phyloP scores from a whole-genome alignment of 2,888 invertebrate genomes.

The Cephus spinipes region DNA sequence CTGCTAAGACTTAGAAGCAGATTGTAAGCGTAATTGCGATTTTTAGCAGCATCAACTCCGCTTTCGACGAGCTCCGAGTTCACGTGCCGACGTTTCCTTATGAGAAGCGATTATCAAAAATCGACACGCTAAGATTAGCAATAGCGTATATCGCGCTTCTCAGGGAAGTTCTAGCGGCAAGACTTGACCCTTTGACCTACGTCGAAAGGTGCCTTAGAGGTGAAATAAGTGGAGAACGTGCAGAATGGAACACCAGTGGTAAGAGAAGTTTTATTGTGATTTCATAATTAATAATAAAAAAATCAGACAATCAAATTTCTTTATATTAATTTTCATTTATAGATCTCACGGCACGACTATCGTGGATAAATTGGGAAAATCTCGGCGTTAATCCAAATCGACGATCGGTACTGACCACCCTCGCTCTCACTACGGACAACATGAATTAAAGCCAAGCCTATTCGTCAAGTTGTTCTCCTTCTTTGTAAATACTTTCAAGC shows the following conservation, averaged over 20 bases:
- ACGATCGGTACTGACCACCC: constrained; percentile 83
- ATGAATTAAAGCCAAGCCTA: constrained; percentile 52
- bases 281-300: constrained; percentile 5
- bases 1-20: constrained; percentile 20
- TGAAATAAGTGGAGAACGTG: constrained; percentile 88
- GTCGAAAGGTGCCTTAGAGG: constrained; percentile 93
- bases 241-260: constrained; percentile 98
- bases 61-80: constrained; percentile 96
- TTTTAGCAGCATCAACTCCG: constrained; percentile 98
- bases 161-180: constrained; percentile 87
- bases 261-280: constrained; percentile 45
- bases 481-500: constrained; percentile 44
- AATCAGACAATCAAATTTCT: constrained; percentile 8
- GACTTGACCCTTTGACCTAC: constrained; percentile 92
- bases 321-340: constrained; percentile 45
- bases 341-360: constrained; percentile 96
- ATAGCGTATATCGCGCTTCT: constrained; percentile 97
- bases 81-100: constrained; percentile 99
- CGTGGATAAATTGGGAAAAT: constrained; percentile 99
- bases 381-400: constrained; percentile 93
- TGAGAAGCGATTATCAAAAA: constrained; percentile 97
- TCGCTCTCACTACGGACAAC: constrained; percentile 81
- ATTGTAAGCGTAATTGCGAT: constrained; percentile 62
- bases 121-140: constrained; percentile 95
- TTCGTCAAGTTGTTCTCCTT: constrained; percentile 25